phyloP scores from a whole-genome alignment of 2,113 vertebrate genomes.

The Calypte anna region DNA sequence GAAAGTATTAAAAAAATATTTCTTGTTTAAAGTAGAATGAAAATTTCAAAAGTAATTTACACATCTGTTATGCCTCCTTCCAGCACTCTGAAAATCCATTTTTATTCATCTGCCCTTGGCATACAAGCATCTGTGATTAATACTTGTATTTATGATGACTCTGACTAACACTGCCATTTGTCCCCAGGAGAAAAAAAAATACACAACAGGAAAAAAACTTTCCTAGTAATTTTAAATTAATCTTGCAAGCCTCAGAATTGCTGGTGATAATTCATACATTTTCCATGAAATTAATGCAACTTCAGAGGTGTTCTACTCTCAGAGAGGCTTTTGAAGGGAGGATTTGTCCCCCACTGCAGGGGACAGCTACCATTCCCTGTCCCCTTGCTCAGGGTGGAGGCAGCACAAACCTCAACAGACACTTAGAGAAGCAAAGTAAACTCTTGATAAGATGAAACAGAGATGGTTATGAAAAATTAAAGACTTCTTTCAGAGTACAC shows the following conservation, averaged over 20 bases:
- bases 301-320: not conserved
- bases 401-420: not conserved
- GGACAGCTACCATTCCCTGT: rapidly evolving
- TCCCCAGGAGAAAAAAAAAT: not conserved
- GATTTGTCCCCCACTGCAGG: rapidly evolving
- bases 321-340: not conserved
- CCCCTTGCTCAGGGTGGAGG: not conserved
- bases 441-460: not conserved
- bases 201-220: not conserved
- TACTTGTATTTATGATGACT: not conserved
- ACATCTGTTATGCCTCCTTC: not conserved
- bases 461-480: not conserved
- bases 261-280: not conserved
- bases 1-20: not conserved
- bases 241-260: not conserved
- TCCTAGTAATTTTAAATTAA: not conserved
- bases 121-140: not conserved
- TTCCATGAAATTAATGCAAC: not conserved
- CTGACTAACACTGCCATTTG: not conserved
- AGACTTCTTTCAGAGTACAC: not conserved
- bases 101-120: not conserved
- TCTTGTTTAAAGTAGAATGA: not conserved
- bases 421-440: not conserved
- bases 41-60: not conserved
- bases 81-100: not conserved